Evolutionary conservation across 2,888 invertebrate species (phyloP).

Genomic region (Dysmachus trigonus): DNA sequence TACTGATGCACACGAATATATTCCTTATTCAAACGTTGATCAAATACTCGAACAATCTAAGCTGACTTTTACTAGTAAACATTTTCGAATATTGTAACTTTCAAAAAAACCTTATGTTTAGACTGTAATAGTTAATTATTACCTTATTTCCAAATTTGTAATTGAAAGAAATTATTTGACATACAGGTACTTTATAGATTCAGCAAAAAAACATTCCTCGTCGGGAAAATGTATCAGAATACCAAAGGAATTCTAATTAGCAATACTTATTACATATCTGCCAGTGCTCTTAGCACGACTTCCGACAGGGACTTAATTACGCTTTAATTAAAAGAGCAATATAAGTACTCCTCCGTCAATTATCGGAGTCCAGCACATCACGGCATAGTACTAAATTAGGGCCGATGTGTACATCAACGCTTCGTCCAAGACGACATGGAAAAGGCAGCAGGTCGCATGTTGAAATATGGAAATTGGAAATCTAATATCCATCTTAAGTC

Average conservation of each 20-base stretch:
- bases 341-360: background rate
- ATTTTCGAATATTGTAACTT: no score
- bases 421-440: background rate
- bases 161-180: no score
- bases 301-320: background rate
- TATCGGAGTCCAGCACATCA: background rate
- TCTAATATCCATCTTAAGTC: background rate
- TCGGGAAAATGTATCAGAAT: background rate
- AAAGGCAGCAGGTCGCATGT: constrained; percentile 1
- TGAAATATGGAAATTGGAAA: background rate
- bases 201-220: background rate
- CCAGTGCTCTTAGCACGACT: background rate
- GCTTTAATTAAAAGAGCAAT: background rate
- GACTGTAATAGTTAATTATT: no score
- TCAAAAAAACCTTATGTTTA: no score
- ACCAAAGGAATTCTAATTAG: background rate
- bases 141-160: no score
- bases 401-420: background rate
- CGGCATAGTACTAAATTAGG: background rate
- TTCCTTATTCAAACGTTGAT: no score
- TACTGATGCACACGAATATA: no score
- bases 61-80: no score
- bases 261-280: background rate
- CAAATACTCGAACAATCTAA: no score
- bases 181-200: no score